phyloP scores from a whole-genome alignment of 2,797 vertebrate species.

The Anguilla pacifica region DNA sequence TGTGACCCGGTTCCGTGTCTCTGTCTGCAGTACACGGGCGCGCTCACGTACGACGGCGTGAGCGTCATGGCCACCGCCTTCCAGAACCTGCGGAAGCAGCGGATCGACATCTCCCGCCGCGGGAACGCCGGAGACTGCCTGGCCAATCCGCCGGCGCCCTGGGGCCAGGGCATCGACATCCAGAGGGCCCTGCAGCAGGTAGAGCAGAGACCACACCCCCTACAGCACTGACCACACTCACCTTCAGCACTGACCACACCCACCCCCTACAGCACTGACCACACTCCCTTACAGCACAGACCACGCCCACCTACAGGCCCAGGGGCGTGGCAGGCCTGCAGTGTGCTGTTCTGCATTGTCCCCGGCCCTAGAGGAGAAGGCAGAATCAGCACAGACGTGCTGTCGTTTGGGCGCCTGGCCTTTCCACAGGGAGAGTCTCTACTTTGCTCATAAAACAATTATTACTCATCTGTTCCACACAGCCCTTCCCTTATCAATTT shows the following conservation, averaged over 20 bases:
- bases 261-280: no score
- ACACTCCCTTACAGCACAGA: no score
- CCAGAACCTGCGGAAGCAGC: slow-evolving; percentile 91
- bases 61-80: slow-evolving; percentile 97
- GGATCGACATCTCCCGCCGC: slow-evolving; percentile 95
- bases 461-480: background rate
- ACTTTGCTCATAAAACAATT: background rate
- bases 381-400: background rate
- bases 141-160: slow-evolving; percentile 95
- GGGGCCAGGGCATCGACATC: slow-evolving; percentile 98
- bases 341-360: no score
- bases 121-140: slow-evolving; percentile 97
- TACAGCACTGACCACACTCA: background rate
- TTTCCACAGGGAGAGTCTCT: background rate
- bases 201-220: background rate
- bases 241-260: slow-evolving; percentile 12
- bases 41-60: slow-evolving; percentile 94
- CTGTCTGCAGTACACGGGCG: slow-evolving; percentile 87
- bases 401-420: no score
- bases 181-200: slow-evolving; percentile 98
- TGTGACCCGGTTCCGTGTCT: background rate
- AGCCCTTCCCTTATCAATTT: background rate
- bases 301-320: no score
- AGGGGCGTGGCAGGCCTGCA: no score
- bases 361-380: no score